phyloP scores from a whole-genome alignment of 2,113 vertebrate species.

The Stomatorhinus ivindoensis region DNA sequence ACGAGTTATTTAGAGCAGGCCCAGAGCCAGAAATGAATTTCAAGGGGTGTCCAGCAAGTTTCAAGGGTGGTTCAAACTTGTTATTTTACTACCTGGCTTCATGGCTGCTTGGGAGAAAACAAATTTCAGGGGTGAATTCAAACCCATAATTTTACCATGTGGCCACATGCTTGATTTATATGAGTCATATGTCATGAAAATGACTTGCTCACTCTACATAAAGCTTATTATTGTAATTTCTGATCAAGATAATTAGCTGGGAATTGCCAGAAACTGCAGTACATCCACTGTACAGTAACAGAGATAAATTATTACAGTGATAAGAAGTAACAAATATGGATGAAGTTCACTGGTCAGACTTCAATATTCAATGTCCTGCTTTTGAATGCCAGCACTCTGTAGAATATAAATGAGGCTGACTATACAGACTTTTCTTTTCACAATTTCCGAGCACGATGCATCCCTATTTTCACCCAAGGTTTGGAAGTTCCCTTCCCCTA shows the following conservation, averaged over 20 bases:
- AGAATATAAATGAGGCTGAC: not conserved
- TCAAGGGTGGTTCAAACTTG: not conserved
- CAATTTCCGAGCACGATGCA: constrained; percentile 28
- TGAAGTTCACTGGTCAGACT: not conserved
- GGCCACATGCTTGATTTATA: not conserved
- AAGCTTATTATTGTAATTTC: not conserved
- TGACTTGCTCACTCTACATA: not conserved
- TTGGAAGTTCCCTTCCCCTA: constrained; percentile 48
- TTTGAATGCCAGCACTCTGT: not conserved
- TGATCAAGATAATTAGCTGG: not conserved
- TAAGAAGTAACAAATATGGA: not conserved
- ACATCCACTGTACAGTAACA: not conserved
- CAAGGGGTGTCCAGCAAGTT: not conserved
- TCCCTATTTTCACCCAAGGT: constrained; percentile 42
- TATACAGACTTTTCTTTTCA: constrained; percentile 7
- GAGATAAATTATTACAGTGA: constrained; percentile 2
- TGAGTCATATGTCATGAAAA: not conserved
- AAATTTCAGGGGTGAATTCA: not conserved
- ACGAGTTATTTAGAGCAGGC: not conserved
- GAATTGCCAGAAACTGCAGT: not conserved
- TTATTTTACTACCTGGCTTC: not conserved
- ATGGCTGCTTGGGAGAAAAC: not conserved
- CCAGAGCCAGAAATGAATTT: not conserved
- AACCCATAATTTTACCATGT: not conserved
- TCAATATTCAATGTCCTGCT: not conserved